These are phyloP conservation scores for Charaxes varanes DNA, from an alignment of 1,140 invertebrate species.

Conservation along the genomic window DNA sequence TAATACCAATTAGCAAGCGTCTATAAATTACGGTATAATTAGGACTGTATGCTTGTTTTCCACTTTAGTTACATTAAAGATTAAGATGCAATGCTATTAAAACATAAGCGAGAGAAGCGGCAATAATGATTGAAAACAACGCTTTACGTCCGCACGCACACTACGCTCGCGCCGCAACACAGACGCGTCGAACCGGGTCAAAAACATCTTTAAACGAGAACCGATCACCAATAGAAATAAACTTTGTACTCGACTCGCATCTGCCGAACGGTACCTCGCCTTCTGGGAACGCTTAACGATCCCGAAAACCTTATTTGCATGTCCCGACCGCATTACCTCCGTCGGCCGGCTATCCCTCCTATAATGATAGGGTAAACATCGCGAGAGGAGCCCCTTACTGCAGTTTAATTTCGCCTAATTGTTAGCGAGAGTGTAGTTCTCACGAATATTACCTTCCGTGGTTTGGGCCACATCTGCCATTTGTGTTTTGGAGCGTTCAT, in stretches of 20 bases:
- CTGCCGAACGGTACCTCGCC: conserved; percentile 66
- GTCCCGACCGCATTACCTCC: conserved; percentile 59
- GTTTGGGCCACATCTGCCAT: too few species aligned
- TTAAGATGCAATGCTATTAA: too few species aligned
- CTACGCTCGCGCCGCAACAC: conserved; percentile 31
- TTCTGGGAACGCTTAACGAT: conserved; percentile 66
- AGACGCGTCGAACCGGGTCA: conserved; percentile 57
- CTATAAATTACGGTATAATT: too few species aligned
- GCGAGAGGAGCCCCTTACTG: conserved; percentile 54
- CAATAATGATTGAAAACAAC: conserved; percentile 68
- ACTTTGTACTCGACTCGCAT: conserved; percentile 62
- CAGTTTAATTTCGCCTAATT: conserved; percentile 67
- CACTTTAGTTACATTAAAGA: too few species aligned
- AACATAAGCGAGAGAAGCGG: conserved; percentile 67
- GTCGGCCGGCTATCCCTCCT: conserved; percentile 39
- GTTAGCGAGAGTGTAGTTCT: conserved; percentile 57
- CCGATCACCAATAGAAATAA: conserved; percentile 63
- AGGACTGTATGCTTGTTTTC: too few species aligned
- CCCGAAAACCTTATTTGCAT: conserved; percentile 67
- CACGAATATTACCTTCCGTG: conserved; percentile 62
- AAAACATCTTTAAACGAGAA: conserved; percentile 67
- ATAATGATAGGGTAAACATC: conserved; percentile 67
- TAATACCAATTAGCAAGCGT: too few species aligned
- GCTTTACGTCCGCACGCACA: conserved; percentile 41
- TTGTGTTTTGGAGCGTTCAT: too few species aligned